Percentiles rank a stretch among this genome's conserved stretches.
phyloP scores from a whole-genome alignment of 1,140 invertebrate species.

The Archivesica marissinica region DNA sequence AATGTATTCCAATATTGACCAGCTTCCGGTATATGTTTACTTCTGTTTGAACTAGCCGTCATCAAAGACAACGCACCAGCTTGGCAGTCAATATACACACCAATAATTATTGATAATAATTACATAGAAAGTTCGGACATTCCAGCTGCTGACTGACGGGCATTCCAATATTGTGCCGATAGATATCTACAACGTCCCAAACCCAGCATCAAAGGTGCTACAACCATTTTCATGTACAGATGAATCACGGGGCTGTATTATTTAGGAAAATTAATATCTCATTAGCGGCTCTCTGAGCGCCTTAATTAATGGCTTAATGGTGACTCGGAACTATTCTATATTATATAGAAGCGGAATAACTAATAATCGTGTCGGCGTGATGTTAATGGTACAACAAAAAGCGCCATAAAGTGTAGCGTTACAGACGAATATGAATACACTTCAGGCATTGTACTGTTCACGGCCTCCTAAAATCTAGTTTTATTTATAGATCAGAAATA shows the following conservation, averaged over 20 bases:
- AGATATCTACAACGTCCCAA: conserved; percentile 22
- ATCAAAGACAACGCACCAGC: conserved; percentile 3
- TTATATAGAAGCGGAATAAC: background rate
- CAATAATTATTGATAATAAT: conserved; percentile 13
- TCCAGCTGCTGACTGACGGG: too few species aligned
- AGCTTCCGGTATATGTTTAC: background rate
- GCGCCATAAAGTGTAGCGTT: too few species aligned
- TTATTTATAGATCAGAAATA: too few species aligned
- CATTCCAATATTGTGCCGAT: conserved; percentile 24
- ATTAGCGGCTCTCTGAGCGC: conserved; percentile 31
- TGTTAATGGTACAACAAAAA: too few species aligned
- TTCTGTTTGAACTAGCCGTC: background rate
- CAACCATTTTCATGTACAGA: conserved; percentile 4
- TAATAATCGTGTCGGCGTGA: background rate
- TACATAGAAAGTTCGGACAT: background rate
- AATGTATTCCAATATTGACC: too few species aligned
- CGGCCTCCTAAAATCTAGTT: too few species aligned
- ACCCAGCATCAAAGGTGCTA: conserved; percentile 12
- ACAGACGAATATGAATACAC: too few species aligned
- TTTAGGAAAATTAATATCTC: conserved; percentile 33
- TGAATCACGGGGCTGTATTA: conserved; percentile 3
- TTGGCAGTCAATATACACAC: background rate
- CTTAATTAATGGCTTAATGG: conserved; percentile 47
- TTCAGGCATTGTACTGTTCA: too few species aligned
- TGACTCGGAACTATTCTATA: background rate